Evolutionary conservation across 2,113 vertebrate genomes (phyloP), one percentile per base, ranked within the genome.

Genomic region (Tiliqua scincoides): DNA sequence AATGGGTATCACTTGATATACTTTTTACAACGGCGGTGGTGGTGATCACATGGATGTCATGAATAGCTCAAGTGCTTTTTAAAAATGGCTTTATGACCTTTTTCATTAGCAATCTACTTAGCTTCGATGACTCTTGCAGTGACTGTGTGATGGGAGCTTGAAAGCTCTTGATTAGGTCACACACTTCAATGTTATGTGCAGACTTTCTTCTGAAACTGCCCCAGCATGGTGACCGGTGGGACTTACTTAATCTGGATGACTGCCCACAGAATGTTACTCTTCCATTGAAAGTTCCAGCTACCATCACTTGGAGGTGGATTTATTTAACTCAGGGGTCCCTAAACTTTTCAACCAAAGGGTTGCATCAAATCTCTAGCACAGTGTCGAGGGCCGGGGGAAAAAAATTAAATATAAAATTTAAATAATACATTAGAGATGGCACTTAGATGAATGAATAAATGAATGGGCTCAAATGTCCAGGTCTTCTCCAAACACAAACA

Each of bases 1-100:
- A 88, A 48, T 18, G 57, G 18, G 67, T 85, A 76, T 52, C 73
- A 79, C 72, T 37, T 20, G 68, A 10, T 0, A 0, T 0, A 11
- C 77, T 9, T 74, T 0, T 0, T 4, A 32, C 4, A 65, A 12
- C 30, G 20, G 68, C 6, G 15, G 35, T n/a, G n/a, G 40, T 8
- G 35, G 1, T 0, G 0, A 10, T 8, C 15, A n/a, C 0, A 0
- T 70, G 61, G 10, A 65, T 9, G 0, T 63, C 2, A 0, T 7
- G 54, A 78, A 3, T 59, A 1, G 81, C 71, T 87, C 27, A 30
- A 79, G 20, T 81, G 61, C 35, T 40, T 70, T 14, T 75, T 30
- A 27, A 25, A 21, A 54, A 6, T 54, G 2, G 17, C 54, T 48
- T 48, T 63, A 63, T 63, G n/a, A n/a, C n/a, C n/a, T n/a, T n/a